Conservation (phyloP, 1,140 invertebrate genomes). For the Pogonognathellus flavescens region DNA sequence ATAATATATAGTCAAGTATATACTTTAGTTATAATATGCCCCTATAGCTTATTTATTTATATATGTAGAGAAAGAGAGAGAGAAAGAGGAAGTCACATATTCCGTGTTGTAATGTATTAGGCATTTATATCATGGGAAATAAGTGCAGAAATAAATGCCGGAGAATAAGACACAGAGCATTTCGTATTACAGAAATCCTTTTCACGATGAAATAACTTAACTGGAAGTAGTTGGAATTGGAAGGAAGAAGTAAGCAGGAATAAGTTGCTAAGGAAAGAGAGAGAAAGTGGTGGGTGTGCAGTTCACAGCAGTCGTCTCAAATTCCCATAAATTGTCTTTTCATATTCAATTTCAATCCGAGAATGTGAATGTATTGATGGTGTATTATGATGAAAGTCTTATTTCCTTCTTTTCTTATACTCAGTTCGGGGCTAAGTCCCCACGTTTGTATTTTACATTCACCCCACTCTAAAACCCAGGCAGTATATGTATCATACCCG, state of each 20-base stretch:
- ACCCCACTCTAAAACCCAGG: conserved; percentile 24
- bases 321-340: conserved; percentile 55
- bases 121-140: conserved; percentile 34
- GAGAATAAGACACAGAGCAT: conserved; percentile 21
- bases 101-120: conserved; percentile 42
- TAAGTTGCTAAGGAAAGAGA: not conserved
- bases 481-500: not conserved
- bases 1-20: not conserved
- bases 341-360: conserved; percentile 54
- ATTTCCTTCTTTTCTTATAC: conserved; percentile 46
- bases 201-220: conserved; percentile 21
- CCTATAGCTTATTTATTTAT: conserved; percentile 27
- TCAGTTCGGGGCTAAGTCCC: too few species aligned
- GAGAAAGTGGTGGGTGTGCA: conserved; percentile 1
- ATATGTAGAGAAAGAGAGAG: too few species aligned
- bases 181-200: conserved; percentile 12
- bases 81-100: conserved; percentile 16
- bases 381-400: conserved; percentile 55
- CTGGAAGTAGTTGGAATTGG: not conserved
- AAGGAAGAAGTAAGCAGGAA: not conserved
- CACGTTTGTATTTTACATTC: conserved; percentile 20
- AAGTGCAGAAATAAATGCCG: conserved; percentile 43
- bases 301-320: not conserved
- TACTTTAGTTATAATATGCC: too few species aligned
- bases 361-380: conserved; percentile 44